Conservation (phyloP, 2,113 vertebrate species). For the Emydocephalus ijimae region DNA sequence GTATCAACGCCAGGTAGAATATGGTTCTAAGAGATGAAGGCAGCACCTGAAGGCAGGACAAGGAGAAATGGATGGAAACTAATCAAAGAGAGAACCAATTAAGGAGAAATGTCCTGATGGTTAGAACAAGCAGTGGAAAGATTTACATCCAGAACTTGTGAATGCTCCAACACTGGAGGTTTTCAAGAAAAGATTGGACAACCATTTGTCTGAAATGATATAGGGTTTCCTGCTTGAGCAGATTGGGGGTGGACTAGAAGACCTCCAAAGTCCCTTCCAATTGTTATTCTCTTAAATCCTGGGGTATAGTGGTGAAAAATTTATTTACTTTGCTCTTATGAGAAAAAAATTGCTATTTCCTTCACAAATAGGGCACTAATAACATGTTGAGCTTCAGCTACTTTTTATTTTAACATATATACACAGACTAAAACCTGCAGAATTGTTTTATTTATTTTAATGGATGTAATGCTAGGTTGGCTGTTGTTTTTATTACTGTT, state of each 20-base stretch:
- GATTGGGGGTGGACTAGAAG: neutral
- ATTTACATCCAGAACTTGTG: no score
- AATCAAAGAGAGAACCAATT: no score
- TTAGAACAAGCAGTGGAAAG: no score
- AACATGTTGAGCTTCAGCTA: neutral
- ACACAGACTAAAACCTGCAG: neutral
- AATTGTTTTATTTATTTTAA: neutral
- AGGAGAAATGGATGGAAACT: no score
- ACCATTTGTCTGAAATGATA: neutral
- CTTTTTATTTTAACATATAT: neutral
- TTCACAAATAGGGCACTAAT: neutral
- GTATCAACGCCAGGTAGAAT: neutral
- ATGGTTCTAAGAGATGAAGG: neutral
- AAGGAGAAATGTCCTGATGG: no score
- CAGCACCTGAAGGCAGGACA: no score
- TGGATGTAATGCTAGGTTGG: neutral
- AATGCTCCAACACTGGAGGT: neutral
- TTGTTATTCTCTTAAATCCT: neutral
- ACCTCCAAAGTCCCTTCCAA: neutral
- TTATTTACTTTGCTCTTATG: neutral
- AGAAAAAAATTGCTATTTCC: neutral
- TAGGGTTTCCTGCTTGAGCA: neutral
- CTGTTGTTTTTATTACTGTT: neutral
- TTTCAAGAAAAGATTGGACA: neutral
- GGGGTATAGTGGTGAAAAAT: neutral